Evolutionary conservation across 2,888 invertebrate species (phyloP).

Genomic region (Stegana nigrithorax): DNA sequence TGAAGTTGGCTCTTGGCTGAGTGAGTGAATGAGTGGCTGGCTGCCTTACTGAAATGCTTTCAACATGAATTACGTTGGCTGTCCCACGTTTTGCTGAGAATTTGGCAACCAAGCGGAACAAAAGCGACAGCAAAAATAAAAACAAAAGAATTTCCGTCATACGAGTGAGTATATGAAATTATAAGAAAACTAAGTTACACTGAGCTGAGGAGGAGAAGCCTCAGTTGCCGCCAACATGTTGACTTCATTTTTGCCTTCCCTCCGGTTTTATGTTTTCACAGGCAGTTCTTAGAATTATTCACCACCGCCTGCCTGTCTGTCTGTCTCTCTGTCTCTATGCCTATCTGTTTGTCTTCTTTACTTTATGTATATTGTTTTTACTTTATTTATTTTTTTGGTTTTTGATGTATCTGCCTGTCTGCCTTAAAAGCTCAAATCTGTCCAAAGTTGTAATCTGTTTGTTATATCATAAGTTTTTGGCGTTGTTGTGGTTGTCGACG

Average conservation of each 20-base stretch:
- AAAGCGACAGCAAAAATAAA: constrained; percentile 29
- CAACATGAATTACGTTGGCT: constrained; percentile 26
- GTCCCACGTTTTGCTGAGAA: constrained; percentile 51
- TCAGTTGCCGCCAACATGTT: not conserved
- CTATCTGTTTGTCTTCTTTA: too few relatives aligned
- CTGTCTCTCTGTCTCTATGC: too few relatives aligned
- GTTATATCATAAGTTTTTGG: constrained; percentile 1
- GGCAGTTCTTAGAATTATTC: constrained; percentile 17
- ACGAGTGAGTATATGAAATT: not conserved
- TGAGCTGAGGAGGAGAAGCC: not conserved
- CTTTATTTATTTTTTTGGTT: constrained; percentile 13
- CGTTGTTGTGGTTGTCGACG: too few relatives aligned
- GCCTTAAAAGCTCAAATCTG: constrained; percentile 29
- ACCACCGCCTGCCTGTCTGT: constrained; percentile 18
- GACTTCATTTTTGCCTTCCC: not conserved
- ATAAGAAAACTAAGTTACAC: not conserved
- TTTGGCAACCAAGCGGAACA: constrained; percentile 60
- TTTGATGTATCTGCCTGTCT: not conserved
- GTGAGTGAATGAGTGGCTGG: too few relatives aligned
- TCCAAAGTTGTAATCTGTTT: constrained; percentile 16
- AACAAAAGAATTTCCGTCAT: constrained; percentile 5
- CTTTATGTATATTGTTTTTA: too few relatives aligned
- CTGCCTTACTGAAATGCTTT: constrained; percentile 17
- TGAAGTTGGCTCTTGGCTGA: too few relatives aligned
- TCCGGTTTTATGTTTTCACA: too few relatives aligned